Percentiles rank a stretch among this genome's conserved stretches.
Conservation (phyloP, 1,140 invertebrate genomes). For the Drosophila guanche region DNA sequence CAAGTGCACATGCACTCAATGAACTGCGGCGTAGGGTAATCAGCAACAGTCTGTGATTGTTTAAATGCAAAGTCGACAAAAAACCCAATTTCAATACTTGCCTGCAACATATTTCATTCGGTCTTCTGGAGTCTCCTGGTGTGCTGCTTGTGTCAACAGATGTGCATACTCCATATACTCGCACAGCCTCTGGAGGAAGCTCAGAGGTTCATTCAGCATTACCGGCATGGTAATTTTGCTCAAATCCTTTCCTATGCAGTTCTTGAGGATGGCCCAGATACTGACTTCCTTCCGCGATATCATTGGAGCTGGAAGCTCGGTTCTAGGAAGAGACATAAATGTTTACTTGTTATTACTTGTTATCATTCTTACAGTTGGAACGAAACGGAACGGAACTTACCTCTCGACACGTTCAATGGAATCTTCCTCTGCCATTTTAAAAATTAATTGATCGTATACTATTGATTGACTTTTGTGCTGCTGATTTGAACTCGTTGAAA, state of each 20-base stretch:
- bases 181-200: conserved; percentile 96
- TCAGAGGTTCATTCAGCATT: conserved; percentile 97
- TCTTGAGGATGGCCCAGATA: conserved; percentile 96
- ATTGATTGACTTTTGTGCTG: conserved; percentile 4
- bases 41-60: background rate
- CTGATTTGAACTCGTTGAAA: conserved; percentile 20
- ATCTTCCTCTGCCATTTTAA: conserved; percentile 26
- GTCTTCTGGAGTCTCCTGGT: conserved; percentile 89
- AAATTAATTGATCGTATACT: conserved; percentile 12
- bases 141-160: conserved; percentile 91
- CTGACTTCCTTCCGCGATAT: conserved; percentile 95
- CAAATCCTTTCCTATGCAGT: conserved; percentile 97
- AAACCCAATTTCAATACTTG: conserved; percentile 52
- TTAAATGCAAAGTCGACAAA: conserved; percentile 1
- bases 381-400: conserved; percentile 2
- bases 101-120: conserved; percentile 90
- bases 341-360: too few species aligned
- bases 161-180: conserved; percentile 98
- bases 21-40: background rate
- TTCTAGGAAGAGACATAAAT: conserved; percentile 84
- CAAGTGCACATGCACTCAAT: too few species aligned
- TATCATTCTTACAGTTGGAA: too few species aligned
- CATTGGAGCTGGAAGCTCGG: conserved; percentile 92
- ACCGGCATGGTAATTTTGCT: conserved; percentile 99
- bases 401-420: conserved; percentile 24